These are phyloP conservation scores for Pseudococcus longispinus DNA, from an alignment of 2,888 invertebrate species.

Conservation along the genomic window DNA sequence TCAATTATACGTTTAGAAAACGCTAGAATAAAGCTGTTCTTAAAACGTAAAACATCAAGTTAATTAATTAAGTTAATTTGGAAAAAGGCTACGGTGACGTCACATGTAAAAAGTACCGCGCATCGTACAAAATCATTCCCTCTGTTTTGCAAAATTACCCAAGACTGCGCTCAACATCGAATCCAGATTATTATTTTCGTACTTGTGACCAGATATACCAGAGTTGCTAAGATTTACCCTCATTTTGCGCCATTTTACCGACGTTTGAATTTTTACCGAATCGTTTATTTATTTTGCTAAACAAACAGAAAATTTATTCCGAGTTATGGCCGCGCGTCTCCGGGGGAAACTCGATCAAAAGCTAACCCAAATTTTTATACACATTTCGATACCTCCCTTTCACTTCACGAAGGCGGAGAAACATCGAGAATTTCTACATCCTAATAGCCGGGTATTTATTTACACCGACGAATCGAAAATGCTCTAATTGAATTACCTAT, in stretches of 20 bases:
- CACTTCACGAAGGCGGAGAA: no score
- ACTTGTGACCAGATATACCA: neutral
- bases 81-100: constrained; percentile 16
- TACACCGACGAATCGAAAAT: no score
- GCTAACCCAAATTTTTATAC: no score
- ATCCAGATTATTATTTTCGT: neutral
- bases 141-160: neutral
- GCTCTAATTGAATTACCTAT: no score
- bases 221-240: neutral
- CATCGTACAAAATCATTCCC: neutral
- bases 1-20: neutral
- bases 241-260: neutral
- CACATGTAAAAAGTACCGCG: neutral
- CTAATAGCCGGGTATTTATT: no score
- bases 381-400: no score
- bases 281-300: neutral
- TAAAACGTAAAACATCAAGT: neutral
- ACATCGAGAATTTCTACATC: no score
- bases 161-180: neutral
- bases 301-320: constrained; percentile 4
- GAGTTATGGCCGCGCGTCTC: neutral
- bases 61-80: constrained; percentile 24
- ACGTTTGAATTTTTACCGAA: neutral
- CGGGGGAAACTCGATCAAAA: no score
- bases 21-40: neutral